Conservation (phyloP, 2,113 vertebrate species). For the Cygnus atratus region DNA sequence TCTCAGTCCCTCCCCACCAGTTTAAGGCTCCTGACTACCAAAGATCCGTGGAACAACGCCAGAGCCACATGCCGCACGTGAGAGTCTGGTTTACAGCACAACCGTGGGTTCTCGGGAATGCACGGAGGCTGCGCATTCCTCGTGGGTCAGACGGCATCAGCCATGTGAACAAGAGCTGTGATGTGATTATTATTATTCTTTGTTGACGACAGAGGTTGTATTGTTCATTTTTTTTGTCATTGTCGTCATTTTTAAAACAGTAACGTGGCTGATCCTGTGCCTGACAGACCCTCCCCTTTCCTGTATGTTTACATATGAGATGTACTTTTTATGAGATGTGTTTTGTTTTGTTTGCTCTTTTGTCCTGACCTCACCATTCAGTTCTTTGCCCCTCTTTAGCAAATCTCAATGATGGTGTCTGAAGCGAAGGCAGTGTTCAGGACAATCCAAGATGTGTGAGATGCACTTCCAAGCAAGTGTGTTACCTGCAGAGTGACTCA, state of each 20-base stretch:
- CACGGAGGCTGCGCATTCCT: neutral
- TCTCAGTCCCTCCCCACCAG: neutral
- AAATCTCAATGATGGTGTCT: conserved; percentile 10
- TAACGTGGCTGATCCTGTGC: conserved; percentile 25
- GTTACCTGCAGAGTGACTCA: neutral
- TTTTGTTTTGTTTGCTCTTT: conserved; percentile 22
- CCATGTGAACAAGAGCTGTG: conserved; percentile 49
- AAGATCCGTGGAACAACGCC: neutral
- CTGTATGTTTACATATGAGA: conserved; percentile 56
- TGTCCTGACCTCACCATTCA: conserved; percentile 18
- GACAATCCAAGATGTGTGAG: neutral
- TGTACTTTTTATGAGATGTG: neutral
- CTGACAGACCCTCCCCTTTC: neutral
- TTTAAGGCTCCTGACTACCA: neutral
- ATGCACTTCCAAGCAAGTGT: conserved; percentile 17
- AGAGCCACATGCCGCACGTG: neutral
- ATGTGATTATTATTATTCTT: neutral
- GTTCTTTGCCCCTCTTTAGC: conserved; percentile 31
- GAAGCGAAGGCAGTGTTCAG: neutral
- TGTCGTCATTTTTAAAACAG: neutral
- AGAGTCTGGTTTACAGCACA: conserved; percentile 20
- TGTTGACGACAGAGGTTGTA: neutral
- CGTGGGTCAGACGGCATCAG: neutral
- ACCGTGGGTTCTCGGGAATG: neutral
- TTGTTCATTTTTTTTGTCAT: neutral